Percentiles rank a stretch among this genome's conserved stretches.
Evolutionary conservation across 2,888 invertebrate species (phyloP).

Genomic region (Eristalinus aeneus): DNA sequence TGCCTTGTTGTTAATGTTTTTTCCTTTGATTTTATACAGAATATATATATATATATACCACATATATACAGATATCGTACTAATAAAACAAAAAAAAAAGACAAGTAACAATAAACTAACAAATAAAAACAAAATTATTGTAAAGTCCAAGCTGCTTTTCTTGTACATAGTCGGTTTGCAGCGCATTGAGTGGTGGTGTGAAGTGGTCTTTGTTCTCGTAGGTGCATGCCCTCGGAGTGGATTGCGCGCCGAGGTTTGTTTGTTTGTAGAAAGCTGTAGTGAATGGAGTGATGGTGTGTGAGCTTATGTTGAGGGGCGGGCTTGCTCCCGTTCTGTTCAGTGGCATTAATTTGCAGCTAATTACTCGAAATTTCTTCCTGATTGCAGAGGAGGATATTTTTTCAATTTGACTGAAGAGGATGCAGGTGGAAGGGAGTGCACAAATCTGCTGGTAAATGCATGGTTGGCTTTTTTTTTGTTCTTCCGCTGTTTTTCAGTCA

Average conservation of each 20-base stretch:
- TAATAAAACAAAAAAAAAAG: slow-evolving; percentile 44
- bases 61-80: slow-evolving; percentile 45
- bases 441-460: slow-evolving; percentile 27
- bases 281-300: neutral
- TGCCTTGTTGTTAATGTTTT: slow-evolving; percentile 58
- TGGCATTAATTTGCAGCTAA: slow-evolving; percentile 64
- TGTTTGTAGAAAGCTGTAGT: neutral
- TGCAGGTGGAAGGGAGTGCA: neutral
- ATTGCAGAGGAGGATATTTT: slow-evolving; percentile 59
- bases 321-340: neutral
- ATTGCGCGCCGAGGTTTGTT: slow-evolving; percentile 17
- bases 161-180: slow-evolving; percentile 62
- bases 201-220: slow-evolving; percentile 67
- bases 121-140: slow-evolving; percentile 51
- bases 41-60: slow-evolving; percentile 42
- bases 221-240: slow-evolving; percentile 32
- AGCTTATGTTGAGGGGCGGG: neutral
- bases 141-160: slow-evolving; percentile 48
- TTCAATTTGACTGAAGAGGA: slow-evolving; percentile 42
- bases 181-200: neutral
- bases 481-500: slow-evolving; percentile 2
- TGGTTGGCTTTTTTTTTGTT: slow-evolving; percentile 29
- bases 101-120: slow-evolving; percentile 58
- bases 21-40: slow-evolving; percentile 69
- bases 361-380: slow-evolving; percentile 61